These are phyloP conservation scores for Burhinus bistriatus DNA, from an alignment of 2,113 vertebrate species.

Conservation along the genomic window DNA sequence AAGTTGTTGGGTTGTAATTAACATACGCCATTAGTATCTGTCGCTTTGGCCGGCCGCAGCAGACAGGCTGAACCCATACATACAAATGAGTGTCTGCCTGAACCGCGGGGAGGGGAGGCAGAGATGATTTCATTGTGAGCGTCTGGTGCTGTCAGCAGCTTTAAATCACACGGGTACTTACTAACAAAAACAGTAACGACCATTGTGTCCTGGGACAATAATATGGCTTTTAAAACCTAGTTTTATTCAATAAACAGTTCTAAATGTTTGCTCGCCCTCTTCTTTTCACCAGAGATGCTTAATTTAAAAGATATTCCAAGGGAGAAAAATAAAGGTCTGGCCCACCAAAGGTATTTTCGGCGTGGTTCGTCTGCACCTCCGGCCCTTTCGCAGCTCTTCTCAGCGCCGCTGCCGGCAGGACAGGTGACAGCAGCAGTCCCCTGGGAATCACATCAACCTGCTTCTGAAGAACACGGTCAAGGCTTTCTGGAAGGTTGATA, in stretches of 20 bases:
- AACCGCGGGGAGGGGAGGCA: constrained; percentile 70
- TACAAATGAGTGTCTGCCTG: constrained; percentile 83
- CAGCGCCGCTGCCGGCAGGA: background rate
- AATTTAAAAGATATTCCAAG: background rate
- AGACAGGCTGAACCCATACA: constrained; percentile 81
- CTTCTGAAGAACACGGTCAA: background rate
- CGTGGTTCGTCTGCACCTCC: accelerated
- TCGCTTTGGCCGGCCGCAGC: constrained; percentile 70
- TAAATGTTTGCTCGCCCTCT: background rate
- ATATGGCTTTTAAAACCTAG: constrained; percentile 62
- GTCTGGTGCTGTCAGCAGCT: constrained; percentile 88
- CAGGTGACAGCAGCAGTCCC: background rate
- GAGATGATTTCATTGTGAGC: constrained; percentile 81
- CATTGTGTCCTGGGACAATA: constrained; percentile 78
- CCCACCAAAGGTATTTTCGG: background rate
- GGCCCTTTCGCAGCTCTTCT: background rate
- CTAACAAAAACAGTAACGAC: constrained; percentile 76
- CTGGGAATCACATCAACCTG: background rate
- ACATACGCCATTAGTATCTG: constrained; percentile 78
- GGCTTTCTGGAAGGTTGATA: background rate
- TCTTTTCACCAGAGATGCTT: background rate
- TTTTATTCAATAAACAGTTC: constrained; percentile 71
- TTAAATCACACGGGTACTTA: constrained; percentile 84
- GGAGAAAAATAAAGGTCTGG: background rate
- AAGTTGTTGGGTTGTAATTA: constrained; percentile 73